Percentiles rank a stretch among this genome's conserved stretches.
These are phyloP conservation scores for Colletes collaris DNA, from an alignment of 2,888 invertebrate genomes.

Conservation along the genomic window DNA sequence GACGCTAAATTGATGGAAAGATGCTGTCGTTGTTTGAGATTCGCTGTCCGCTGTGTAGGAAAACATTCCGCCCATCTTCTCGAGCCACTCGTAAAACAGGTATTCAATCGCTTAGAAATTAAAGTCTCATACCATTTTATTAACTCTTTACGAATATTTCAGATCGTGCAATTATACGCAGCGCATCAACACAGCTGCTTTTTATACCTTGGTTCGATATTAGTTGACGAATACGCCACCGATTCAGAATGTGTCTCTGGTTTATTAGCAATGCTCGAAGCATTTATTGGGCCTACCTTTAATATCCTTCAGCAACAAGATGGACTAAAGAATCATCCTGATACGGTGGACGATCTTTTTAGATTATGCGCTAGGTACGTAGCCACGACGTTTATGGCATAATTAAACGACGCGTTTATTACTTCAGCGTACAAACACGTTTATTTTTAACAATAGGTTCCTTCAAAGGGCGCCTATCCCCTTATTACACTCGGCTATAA, in stretches of 20 bases:
- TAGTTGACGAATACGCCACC: slow-evolving; percentile 94
- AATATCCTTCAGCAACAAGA: slow-evolving; percentile 90
- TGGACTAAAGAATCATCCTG: slow-evolving; percentile 96
- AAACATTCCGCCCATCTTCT: slow-evolving; percentile 90
- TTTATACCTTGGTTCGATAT: slow-evolving; percentile 94
- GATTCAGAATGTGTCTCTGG: slow-evolving; percentile 89
- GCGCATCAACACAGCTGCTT: slow-evolving; percentile 94
- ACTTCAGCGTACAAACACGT: not conserved
- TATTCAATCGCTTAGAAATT: slow-evolving; percentile 74
- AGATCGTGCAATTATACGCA: slow-evolving; percentile 90
- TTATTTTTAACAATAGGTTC: slow-evolving; percentile 85
- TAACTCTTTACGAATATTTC: slow-evolving; percentile 36
- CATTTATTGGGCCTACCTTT: slow-evolving; percentile 92
- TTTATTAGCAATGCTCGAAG: slow-evolving; percentile 93
- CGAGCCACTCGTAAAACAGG: slow-evolving; percentile 92
- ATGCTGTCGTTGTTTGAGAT: slow-evolving; percentile 94
- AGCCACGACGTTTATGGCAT: not conserved
- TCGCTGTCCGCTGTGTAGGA: slow-evolving; percentile 94
- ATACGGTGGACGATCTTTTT: slow-evolving; percentile 99
- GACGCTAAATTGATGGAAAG: slow-evolving; percentile 96
- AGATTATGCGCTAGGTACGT: slow-evolving; percentile 88
- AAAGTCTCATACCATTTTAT: not conserved
- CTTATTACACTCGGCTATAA: slow-evolving; percentile 91
- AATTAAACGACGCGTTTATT: not conserved
- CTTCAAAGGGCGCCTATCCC: slow-evolving; percentile 93